Percentiles rank a stretch among this genome's conserved stretches.
phyloP scores from a whole-genome alignment of 2,113 vertebrate species.

The Odocoileus hemionus region DNA sequence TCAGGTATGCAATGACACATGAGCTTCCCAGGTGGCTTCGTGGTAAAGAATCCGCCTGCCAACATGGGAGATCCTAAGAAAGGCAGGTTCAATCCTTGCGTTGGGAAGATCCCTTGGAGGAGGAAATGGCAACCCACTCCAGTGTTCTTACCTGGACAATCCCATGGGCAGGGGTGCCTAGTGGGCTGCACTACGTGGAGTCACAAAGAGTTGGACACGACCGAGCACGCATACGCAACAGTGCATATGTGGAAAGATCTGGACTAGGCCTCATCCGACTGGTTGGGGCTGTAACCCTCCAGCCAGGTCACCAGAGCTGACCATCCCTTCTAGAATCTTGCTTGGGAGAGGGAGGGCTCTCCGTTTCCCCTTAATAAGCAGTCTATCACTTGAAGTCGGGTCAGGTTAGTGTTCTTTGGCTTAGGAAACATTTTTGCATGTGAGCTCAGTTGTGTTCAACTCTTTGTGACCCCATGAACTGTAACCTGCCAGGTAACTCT shows the following conservation, averaged over 20 bases:
- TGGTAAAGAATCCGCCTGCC: not conserved
- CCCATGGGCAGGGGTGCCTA: not conserved
- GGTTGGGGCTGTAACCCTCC: not conserved
- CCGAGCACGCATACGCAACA: rapidly evolving
- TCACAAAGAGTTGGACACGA: not conserved
- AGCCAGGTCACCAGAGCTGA: not conserved
- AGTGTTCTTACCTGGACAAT: not conserved
- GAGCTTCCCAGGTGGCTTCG: not conserved
- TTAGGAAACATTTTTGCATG: not conserved
- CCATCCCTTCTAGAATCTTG: not conserved
- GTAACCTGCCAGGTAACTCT: not conserved
- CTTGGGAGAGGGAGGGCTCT: not conserved
- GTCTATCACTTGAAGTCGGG: not conserved
- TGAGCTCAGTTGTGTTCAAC: not conserved
- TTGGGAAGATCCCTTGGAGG: not conserved
- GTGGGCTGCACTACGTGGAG: not conserved
- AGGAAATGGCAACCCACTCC: not conserved
- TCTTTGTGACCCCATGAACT: not conserved
- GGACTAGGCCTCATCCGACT: too few species aligned
- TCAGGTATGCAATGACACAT: too few species aligned
- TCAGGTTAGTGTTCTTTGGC: not conserved
- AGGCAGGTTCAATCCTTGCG: not conserved
- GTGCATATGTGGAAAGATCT: rapidly evolving
- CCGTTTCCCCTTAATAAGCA: not conserved
- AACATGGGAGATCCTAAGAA: not conserved